These are phyloP conservation scores for Lophius piscatorius DNA, from an alignment of 2,113 vertebrate genomes.

Conservation along the genomic window DNA sequence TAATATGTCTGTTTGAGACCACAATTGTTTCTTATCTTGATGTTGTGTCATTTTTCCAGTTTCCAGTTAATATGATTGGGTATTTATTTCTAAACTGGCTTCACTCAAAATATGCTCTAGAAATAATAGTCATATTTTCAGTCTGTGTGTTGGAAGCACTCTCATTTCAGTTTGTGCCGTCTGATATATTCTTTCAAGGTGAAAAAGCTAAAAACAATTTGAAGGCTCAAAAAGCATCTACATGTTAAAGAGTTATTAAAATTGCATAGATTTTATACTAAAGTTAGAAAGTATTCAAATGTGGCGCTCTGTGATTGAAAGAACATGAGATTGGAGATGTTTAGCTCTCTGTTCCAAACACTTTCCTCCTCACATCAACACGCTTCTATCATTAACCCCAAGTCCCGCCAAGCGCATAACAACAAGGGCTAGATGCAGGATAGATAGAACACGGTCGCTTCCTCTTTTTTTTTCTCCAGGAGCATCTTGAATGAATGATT, in stretches of 20 bases:
- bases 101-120: neutral
- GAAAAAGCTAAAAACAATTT: conserved; percentile 43
- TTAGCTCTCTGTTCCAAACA: conserved; percentile 79
- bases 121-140: conserved; percentile 6
- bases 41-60: no score
- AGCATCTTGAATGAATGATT: conserved; percentile 86
- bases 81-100: no score
- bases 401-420: conserved; percentile 82
- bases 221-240: conserved; percentile 78
- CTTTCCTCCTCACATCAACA: conserved; percentile 86
- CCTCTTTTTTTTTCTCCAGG: conserved; percentile 52
- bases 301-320: conserved; percentile 82
- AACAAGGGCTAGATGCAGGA: conserved; percentile 78
- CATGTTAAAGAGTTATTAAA: conserved; percentile 84
- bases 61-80: no score
- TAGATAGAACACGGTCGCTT: conserved; percentile 82
- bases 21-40: no score
- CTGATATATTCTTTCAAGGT: conserved; percentile 15
- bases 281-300: conserved; percentile 83
- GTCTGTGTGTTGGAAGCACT: conserved; percentile 10
- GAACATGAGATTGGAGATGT: conserved; percentile 90
- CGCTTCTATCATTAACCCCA: conserved; percentile 86
- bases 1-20: no score
- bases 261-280: conserved; percentile 81
- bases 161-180: conserved; percentile 1